Evolutionary conservation across 1,140 invertebrate genomes (phyloP), one percentile per base, ranked within the genome.

Genomic region (Prorops nasuta): DNA sequence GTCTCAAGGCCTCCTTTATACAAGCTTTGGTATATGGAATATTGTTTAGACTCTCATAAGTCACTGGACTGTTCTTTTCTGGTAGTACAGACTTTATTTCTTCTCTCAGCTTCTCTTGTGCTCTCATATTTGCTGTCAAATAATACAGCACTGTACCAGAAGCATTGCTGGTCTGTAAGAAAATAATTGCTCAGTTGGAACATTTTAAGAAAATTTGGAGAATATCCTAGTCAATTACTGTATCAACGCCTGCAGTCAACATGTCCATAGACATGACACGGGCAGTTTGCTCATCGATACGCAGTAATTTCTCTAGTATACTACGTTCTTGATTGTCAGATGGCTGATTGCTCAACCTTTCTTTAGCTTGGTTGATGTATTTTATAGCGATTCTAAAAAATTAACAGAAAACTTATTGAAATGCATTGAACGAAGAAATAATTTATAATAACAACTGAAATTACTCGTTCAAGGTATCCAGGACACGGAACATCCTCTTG

Each of bases 241-340:
- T 91, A 72, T 91, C 89, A 20, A 90, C 81, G 38, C 88, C 89
- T 14, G 86, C 88, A 44, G 87, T 78, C 17, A 91, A 49, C 81
- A 88, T 85, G 64, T 91, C 89, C 49, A 83, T 77, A 3, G 85
- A 83, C 81, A 91, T 87, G 2, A 83, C 76, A 14, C 79, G 59
- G 1, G 84, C 84, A 21, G 77, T 72, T 64, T 74, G 72, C 56
- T 78, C 74, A 57, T 81, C 77, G 14, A 80, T 79, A 57, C 63
- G 77, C 7, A 80, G 64, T 36, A 80, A 54, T 57, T 79, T 81
- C 52, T 84, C 79, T 17, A 86, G 62, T 38, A 86, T 72, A 60
- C 79, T 81, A 24, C 65, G 61, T 15, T 79, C 66, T 0, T 37
- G 48, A 20, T 64, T 56, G 18, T 64, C 64, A 14, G 54, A 49